Evolutionary conservation across 2,113 vertebrate genomes (phyloP).

Genomic region (Tyto alba): DNA sequence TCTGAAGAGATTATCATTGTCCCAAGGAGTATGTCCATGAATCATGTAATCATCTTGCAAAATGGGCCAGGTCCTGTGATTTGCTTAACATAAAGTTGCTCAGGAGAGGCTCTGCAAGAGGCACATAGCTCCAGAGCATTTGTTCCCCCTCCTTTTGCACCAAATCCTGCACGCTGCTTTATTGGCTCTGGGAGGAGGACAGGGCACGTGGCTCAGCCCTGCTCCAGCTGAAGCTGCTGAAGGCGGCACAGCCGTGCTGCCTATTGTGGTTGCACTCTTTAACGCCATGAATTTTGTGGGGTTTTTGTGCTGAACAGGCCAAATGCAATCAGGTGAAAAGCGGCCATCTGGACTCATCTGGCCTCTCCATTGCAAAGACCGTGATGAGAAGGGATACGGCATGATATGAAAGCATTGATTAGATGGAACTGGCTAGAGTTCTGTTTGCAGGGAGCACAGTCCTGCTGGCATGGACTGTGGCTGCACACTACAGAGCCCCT

Average conservation of each 20-base stretch:
- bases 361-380: not conserved
- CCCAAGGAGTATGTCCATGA: not conserved
- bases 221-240: not conserved
- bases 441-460: not conserved
- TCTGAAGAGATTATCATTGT: not conserved
- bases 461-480: not conserved
- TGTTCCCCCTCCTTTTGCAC: no score
- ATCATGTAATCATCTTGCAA: not conserved
- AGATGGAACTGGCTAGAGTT: not conserved
- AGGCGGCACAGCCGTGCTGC: not conserved
- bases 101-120: not conserved
- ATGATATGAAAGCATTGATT: fast-evolving
- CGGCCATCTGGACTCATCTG: not conserved
- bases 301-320: not conserved
- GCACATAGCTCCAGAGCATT: not conserved
- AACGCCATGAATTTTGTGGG: not conserved
- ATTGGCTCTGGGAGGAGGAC: not conserved
- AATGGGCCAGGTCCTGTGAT: not conserved
- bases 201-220: fast-evolving
- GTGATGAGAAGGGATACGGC: fast-evolving
- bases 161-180: fast-evolving
- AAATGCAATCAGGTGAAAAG: not conserved
- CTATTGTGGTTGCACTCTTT: no score
- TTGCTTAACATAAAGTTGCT: fast-evolving
- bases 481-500: not conserved